A percentile compares a stretch with the other conserved stretches of the same genome.
These are phyloP conservation scores for Drosophila takahashii DNA, from an alignment of 1,140 invertebrate species.

Conservation along the genomic window DNA sequence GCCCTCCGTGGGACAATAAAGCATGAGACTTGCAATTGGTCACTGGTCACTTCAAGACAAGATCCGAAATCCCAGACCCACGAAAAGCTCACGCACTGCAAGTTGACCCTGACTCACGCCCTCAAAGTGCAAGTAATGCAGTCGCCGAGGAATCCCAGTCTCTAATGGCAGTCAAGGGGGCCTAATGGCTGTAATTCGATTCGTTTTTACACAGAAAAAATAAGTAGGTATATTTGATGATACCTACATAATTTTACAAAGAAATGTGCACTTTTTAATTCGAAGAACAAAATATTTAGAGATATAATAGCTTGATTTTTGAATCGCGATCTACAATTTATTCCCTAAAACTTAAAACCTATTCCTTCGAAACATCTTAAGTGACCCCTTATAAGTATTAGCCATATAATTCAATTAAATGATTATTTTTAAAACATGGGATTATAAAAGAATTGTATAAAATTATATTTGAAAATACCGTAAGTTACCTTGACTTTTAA, in stretches of 20 bases:
- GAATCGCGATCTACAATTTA: no score
- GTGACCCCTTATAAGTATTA: no score
- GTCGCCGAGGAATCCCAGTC: constrained; percentile 17
- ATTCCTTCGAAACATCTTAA: no score
- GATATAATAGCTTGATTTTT: no score
- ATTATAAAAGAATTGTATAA: no score
- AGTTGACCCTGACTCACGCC: constrained; percentile 50
- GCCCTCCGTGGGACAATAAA: constrained; percentile 52
- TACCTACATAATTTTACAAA: no score
- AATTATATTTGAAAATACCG: no score
- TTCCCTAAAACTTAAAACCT: no score
- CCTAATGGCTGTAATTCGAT: constrained; percentile 38
- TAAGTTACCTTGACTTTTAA: no score
- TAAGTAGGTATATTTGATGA: background rate
- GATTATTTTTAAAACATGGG: no score
- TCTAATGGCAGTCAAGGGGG: constrained; percentile 24
- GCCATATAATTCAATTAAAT: no score
- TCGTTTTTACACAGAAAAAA: constrained; percentile 16
- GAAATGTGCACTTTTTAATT: background rate
- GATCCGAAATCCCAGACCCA: constrained; percentile 1
- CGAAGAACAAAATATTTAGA: no score
- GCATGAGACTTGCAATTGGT: constrained; percentile 54
- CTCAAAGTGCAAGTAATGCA: constrained; percentile 76
- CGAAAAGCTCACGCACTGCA: constrained; percentile 25
- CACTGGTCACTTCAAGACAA: constrained; percentile 21